Base-by-base conservation (phyloP, 2,888 invertebrate genomes). In the Chouioia cunea region DNA sequence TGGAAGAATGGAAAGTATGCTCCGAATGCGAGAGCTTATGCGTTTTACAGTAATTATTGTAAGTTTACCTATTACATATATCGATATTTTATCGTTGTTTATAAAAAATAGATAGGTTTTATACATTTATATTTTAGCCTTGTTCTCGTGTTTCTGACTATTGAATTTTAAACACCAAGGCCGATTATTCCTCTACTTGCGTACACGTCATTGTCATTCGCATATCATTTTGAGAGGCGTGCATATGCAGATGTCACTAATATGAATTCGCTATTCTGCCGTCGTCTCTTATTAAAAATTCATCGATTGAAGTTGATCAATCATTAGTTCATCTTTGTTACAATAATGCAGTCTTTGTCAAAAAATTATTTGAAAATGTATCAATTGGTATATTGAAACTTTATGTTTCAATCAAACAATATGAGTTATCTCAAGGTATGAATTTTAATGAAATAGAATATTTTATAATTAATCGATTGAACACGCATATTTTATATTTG, bases 211-310 rank as follows among this genome's bases (percentile, higher is more conserved):
- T 62, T 68, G 56, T 71, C 50, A 57, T 65, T 63, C 71, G 60
- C 65, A 71, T 69, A 58, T 71, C 69, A 71, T 65, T 71, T 70
- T 63, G 62, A n/a, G 53, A 47, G 54, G 43, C 27, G 36, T 14
- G 36, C 59, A 22, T 59, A 50, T 22, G 43, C 58, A 52, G 52
- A 65, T 65, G 48, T 23, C 48, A 44, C 36, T 50, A 52, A 52
- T 23, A 58, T 16, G 65, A 14, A 44, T 44, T 27, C 27, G 10
- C 20, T 16, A 23, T 54, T 23, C 47, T 18, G 46, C 20, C 36
- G 57, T 20, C 27, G 27, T 16, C 20, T 48, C 23, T 57, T 22
- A 58, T 65, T 58, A 65, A 65, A 65, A 65, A 65, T 65, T 65
- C 52, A 58, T 58, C 23, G 23, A 65, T 65, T 58, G 43, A 65